These are phyloP conservation scores for Varanus komodoensis DNA, from an alignment of 2,113 vertebrate genomes.

Conservation along the genomic window DNA sequence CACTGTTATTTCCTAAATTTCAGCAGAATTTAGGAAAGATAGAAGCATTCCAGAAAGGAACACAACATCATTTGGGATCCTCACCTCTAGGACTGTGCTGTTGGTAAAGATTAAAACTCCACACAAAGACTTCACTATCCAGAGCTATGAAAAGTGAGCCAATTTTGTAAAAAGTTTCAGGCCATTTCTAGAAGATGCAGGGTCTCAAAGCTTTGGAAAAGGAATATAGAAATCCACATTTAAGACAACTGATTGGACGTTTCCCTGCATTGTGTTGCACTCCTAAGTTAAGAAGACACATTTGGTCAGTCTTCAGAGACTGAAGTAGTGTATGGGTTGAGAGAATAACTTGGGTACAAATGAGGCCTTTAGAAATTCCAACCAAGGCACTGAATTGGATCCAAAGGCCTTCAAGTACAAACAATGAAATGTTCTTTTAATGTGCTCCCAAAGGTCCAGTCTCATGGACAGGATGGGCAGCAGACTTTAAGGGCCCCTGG, in stretches of 20 bases:
- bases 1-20: too few species aligned
- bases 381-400: background rate
- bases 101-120: too few species aligned
- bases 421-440: background rate
- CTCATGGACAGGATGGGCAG: too few species aligned
- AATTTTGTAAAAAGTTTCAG: too few species aligned
- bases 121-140: too few species aligned
- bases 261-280: background rate
- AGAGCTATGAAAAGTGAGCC: too few species aligned
- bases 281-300: background rate
- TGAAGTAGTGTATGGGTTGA: background rate
- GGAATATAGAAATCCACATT: background rate
- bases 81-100: too few species aligned
- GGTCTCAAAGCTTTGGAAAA: background rate
- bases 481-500: too few species aligned
- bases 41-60: background rate
- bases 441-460: background rate
- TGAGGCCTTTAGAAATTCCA: too few species aligned
- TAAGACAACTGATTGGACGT: background rate
- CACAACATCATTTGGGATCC: too few species aligned
- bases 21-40: too few species aligned
- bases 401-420: background rate
- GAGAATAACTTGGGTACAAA: too few species aligned
- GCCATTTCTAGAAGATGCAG: background rate
- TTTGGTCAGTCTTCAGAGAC: background rate